A percentile compares a stretch with the other conserved stretches of the same genome.
phyloP scores from a whole-genome alignment of 1,140 invertebrate genomes.

The Pseudomyrmex flavicornis region DNA sequence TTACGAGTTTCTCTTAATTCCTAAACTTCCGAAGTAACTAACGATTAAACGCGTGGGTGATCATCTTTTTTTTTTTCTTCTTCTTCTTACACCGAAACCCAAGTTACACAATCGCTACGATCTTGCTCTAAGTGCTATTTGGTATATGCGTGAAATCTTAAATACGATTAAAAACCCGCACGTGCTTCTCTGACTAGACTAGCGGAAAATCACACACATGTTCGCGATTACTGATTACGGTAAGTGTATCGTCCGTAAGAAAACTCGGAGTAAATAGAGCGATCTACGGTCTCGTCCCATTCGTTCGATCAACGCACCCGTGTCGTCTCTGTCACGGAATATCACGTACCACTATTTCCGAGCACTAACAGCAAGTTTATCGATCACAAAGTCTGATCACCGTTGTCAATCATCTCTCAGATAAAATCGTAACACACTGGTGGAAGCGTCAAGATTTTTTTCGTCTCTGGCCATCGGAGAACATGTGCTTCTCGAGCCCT shows the following conservation, averaged over 20 bases:
- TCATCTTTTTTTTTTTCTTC: constrained; percentile 9
- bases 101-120: constrained; percentile 13
- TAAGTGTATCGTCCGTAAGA: constrained; percentile 9
- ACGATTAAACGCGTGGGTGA: constrained; percentile 38
- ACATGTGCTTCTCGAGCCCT: constrained; percentile 10
- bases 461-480: constrained; percentile 19
- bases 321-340: neutral
- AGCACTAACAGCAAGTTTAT: neutral
- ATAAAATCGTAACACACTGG: neutral
- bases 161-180: constrained; percentile 27
- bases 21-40: constrained; percentile 20
- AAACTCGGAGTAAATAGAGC: constrained; percentile 43
- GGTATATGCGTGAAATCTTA: constrained; percentile 17
- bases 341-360: constrained; percentile 34
- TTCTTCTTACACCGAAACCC: neutral
- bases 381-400: constrained; percentile 36
- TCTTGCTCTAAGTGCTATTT: constrained; percentile 39
- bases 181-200: constrained; percentile 42
- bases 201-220: constrained; percentile 65
- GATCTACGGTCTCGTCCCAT: constrained; percentile 25
- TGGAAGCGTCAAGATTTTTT: neutral
- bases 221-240: constrained; percentile 43
- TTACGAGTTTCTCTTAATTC: constrained; percentile 23
- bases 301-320: constrained; percentile 11
- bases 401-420: constrained; percentile 16